A percentile compares a stretch with the other conserved stretches of the same genome.
phyloP scores from a whole-genome alignment of 2,113 vertebrate species.

The Ia io region DNA sequence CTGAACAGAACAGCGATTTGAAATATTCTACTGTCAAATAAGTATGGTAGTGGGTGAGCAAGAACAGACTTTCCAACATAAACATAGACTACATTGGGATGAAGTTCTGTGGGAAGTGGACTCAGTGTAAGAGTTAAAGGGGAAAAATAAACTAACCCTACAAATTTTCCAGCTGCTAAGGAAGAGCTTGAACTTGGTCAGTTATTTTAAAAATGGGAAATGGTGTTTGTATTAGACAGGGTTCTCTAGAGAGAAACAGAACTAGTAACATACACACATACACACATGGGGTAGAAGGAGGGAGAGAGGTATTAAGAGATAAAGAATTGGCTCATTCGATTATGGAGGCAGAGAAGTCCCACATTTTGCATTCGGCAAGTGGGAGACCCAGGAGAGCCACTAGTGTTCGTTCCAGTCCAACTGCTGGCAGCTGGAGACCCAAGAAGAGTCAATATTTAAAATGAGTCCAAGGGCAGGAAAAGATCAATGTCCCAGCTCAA shows the following conservation, averaged over 20 bases:
- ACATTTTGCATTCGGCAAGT: neutral
- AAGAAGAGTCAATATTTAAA: neutral
- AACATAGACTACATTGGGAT: neutral
- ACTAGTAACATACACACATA: neutral
- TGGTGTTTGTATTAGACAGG: neutral
- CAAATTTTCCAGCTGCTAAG: neutral
- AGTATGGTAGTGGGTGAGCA: neutral
- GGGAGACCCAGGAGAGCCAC: neutral
- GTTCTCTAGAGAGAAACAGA: neutral
- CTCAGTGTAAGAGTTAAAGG: neutral
- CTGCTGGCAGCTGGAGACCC: neutral
- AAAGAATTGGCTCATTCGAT: neutral
- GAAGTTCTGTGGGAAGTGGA: constrained; percentile 6
- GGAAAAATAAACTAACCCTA: neutral
- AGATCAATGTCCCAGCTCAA: neutral
- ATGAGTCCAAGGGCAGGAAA: neutral
- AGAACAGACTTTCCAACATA: neutral
- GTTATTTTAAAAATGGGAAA: neutral
- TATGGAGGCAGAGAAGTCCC: neutral
- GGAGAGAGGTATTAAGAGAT: neutral
- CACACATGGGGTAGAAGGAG: neutral
- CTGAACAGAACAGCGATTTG: neutral
- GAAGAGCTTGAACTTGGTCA: neutral
- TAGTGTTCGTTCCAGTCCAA: neutral
- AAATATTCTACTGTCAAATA: constrained; percentile 7